Percentiles rank a stretch among this genome's conserved stretches.
Conservation (phyloP, 1,140 invertebrate genomes). For the Drosophila tsacasi region DNA sequence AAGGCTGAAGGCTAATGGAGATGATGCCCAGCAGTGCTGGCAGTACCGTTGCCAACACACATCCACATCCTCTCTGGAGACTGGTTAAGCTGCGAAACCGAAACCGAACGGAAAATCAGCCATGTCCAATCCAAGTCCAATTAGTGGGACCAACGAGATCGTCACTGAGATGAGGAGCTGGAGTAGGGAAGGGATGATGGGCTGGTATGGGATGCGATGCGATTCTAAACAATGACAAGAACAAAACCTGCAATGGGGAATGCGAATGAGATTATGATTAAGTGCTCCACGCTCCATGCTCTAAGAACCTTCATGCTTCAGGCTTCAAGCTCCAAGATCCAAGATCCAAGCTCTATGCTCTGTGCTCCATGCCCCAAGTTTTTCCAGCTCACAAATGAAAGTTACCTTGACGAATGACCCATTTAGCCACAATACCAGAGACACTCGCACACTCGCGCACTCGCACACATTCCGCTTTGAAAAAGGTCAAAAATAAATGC, state of each 20-base stretch:
- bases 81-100: conserved; percentile 6
- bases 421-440: conserved; percentile 79
- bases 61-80: conserved; percentile 8
- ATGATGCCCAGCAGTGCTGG: conserved; percentile 14
- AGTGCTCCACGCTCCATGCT: conserved; percentile 64
- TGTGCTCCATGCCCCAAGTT: conserved; percentile 20
- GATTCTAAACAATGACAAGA: conserved; percentile 70
- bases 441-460: conserved; percentile 9
- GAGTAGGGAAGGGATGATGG: not conserved
- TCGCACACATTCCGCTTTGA: not conserved
- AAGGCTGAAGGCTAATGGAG: conserved; percentile 46
- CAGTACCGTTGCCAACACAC: conserved; percentile 43
- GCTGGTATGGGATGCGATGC: not conserved
- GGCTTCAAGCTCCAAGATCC: not conserved
- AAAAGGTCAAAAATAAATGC: conserved; percentile 78
- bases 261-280: conserved; percentile 76
- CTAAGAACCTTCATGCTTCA: conserved; percentile 36
- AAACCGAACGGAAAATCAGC: conserved; percentile 21
- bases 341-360: conserved; percentile 30
- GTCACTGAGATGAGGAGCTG: not conserved
- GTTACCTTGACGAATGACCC: conserved; percentile 84
- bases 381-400: conserved; percentile 81
- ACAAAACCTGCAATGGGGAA: conserved; percentile 47
- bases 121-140: conserved; percentile 34
- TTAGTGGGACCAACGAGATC: conserved; percentile 33